Evolutionary conservation across 2,113 vertebrate species (phyloP), one percentile per base, ranked within the genome.

Genomic region (Megaleporinus macrocephalus): DNA sequence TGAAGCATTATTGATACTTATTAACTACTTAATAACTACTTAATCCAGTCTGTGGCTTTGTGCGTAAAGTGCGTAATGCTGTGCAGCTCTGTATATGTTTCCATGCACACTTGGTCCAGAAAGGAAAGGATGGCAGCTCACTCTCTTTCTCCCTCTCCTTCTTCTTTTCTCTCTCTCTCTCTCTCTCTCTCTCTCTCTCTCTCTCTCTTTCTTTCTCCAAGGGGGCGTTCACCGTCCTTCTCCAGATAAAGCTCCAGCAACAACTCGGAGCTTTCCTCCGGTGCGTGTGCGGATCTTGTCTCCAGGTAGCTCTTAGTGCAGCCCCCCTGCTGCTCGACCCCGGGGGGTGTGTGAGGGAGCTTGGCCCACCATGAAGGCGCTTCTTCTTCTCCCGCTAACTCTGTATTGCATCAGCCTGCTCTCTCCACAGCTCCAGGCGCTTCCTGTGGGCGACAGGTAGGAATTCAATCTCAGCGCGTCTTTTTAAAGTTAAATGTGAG

Each of bases 321-420:
- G 80, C 61, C 87, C 83, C 73, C 86, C 86, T 85, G 76, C 83
- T 86, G 63, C 33, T 82, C 69, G 81, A 87, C 84, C 36, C 7
- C 47, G 81, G 88, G 85, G 24, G 22, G 57, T 13, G 89, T 84
- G 89, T 76, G 61, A 82, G 71, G 79, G 81, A 80, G 72, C 36
- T 66, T 82, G 41, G 71, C 84, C 89, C 83, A 88, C 91, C 91
- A 95, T 95, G 94, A 86, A 71, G 69, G 85, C 83, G 14, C 65
- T 92, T 44, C 41, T 92, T 44, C 41, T 44, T 86, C 80, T 93
- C 80, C 89, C 83, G 86, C 85, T 94, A 0, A 83, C 86, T 63
- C 76, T 92, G 84, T 94, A 79, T 93, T 94, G 93, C 93, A 91
- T 95, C 93, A 94, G 93, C 94, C 92, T 94, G 81, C 59, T 94